A percentile compares a stretch with the other conserved stretches of the same genome.
phyloP scores from a whole-genome alignment of 2,797 vertebrate genomes.

The Sebastes baramenuke region DNA sequence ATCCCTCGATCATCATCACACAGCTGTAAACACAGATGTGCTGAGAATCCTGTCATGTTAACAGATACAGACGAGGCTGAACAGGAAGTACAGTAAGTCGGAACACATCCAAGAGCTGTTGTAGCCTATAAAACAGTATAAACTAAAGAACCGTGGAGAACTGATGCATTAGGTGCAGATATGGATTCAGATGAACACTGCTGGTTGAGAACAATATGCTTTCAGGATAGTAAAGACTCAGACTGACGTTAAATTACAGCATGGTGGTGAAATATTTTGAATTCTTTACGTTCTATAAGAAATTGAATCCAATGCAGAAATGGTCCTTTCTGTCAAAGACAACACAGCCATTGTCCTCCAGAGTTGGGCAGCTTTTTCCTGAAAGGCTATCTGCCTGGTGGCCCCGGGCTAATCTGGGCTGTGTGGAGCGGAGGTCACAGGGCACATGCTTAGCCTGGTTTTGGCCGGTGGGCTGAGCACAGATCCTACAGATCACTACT shows the following conservation, averaged over 20 bases:
- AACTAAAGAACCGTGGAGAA: not conserved
- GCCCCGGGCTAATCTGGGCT: conserved; percentile 66
- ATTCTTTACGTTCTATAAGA: conserved; percentile 67
- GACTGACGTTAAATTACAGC: conserved; percentile 44
- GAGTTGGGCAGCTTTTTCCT: conserved; percentile 54
- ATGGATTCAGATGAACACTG: conserved; percentile 1
- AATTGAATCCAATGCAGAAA: conserved; percentile 77
- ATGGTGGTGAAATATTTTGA: conserved; percentile 52
- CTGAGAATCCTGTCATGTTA: conserved; percentile 33
- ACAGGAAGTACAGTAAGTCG: conserved; percentile 41
- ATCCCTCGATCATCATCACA: conserved; percentile 61
- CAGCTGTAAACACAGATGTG: conserved; percentile 77
- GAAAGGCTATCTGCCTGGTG: conserved; percentile 78
- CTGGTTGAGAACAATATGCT: not conserved
- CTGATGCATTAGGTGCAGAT: not conserved
- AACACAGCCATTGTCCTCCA: conserved; percentile 81
- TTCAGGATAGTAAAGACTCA: conserved; percentile 20
- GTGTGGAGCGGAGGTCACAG: conserved; percentile 62
- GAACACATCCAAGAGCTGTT: not conserved
- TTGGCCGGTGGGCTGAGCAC: conserved; percentile 57
- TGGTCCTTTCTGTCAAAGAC: conserved; percentile 76
- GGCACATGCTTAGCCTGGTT: conserved; percentile 65
- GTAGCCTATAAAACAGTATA: not conserved
- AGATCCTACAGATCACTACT: conserved; percentile 40
- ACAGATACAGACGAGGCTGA: conserved; percentile 29